A percentile compares a stretch with the other conserved stretches of the same genome.
Evolutionary conservation across 92 coral and sea anemone genomes (phyloP).

Genomic region (Palythoa grandis): DNA sequence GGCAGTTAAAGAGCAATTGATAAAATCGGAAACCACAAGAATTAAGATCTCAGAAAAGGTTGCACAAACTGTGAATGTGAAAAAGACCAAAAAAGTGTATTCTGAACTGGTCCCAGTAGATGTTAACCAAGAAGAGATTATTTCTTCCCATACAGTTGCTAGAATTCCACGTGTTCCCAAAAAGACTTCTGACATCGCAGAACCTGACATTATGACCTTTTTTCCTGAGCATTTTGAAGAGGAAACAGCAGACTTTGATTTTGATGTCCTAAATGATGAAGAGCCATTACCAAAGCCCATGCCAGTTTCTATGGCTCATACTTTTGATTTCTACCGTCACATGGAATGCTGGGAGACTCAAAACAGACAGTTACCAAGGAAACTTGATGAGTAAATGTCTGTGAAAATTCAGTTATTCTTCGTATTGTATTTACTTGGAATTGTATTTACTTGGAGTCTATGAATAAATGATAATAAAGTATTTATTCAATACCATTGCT

Average conservation of each 20-base stretch:
- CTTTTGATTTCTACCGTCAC: conserved; percentile 85
- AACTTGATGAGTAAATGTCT: not conserved
- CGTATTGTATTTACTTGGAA: not conserved
- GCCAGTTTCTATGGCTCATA: conserved; percentile 67
- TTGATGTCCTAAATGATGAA: conserved; percentile 55
- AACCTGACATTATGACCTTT: conserved; percentile 92
- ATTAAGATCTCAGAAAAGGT: conserved; percentile 83
- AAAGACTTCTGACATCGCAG: conserved; percentile 57
- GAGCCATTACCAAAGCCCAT: conserved; percentile 59
- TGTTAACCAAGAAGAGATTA: conserved; percentile 72
- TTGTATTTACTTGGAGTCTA: too few species aligned
- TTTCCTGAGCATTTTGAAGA: conserved; percentile 85
- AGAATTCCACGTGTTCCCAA: conserved; percentile 43
- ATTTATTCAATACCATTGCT: too few species aligned
- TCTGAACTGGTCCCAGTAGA: conserved; percentile 85
- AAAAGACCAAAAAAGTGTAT: conserved; percentile 70
- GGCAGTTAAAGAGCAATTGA: conserved; percentile 83
- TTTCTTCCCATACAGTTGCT: conserved; percentile 50
- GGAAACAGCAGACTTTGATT: conserved; percentile 76
- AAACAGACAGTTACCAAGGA: not conserved
- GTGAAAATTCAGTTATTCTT: not conserved
- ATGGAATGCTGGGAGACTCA: conserved; percentile 85
- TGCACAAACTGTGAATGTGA: conserved; percentile 84
- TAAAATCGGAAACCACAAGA: conserved; percentile 81
- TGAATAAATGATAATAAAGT: too few species aligned